phyloP scores from a whole-genome alignment of 2,113 vertebrate genomes.

The Bubalus kerabau region DNA sequence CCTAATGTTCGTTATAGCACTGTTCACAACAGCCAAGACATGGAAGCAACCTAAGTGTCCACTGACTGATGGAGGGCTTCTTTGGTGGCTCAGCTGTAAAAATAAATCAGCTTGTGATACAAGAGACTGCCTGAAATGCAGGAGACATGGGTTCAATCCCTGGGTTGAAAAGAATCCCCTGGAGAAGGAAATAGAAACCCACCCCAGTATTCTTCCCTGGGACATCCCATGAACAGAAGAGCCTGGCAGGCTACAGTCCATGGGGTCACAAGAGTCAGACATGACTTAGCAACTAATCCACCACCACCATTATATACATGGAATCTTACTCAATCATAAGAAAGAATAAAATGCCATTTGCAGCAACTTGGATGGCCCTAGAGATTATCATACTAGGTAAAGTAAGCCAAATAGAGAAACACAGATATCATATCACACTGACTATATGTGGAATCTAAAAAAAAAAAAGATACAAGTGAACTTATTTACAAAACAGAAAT shows the following conservation, averaged over 20 bases:
- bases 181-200: not conserved
- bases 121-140: not conserved
- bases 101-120: not conserved
- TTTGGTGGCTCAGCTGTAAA: not conserved
- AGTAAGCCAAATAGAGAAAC: not conserved
- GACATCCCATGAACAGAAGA: not conserved
- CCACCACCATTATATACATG: not conserved
- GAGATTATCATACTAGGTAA: not conserved
- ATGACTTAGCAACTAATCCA: not conserved
- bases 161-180: not conserved
- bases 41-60: not conserved
- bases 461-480: not conserved
- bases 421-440: not conserved
- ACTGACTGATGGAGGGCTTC: not conserved
- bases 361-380: not conserved
- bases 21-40: not conserved
- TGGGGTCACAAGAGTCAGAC: not conserved
- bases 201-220: not conserved
- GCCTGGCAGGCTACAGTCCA: not conserved
- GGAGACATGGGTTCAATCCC: not conserved
- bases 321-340: not conserved
- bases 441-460: not conserved
- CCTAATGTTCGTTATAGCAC: not conserved
- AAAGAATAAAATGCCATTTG: not conserved
- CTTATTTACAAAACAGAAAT: not conserved